Percentiles rank a stretch among this genome's conserved stretches.
Conservation (phyloP, 2,888 invertebrate genomes). For the Crocallis elinguaria region DNA sequence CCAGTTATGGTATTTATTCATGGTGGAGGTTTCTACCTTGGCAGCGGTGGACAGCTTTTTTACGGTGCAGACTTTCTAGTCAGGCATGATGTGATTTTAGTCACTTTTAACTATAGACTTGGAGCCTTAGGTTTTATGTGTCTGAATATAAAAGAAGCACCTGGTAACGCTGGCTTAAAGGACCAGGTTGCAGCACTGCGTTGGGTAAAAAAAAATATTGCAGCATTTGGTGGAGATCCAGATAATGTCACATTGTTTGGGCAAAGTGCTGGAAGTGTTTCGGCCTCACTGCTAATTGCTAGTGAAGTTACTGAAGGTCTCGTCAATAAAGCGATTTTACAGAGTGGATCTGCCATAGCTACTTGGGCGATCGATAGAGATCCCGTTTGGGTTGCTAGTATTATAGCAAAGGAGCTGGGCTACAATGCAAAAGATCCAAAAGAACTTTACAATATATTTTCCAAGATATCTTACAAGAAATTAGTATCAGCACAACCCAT, state of each 20-base stretch:
- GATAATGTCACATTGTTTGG: slow-evolving; percentile 76
- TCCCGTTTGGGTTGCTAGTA: slow-evolving; percentile 64
- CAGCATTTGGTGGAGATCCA: slow-evolving; percentile 73
- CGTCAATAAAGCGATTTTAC: slow-evolving; percentile 69
- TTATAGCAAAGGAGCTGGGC: slow-evolving; percentile 66
- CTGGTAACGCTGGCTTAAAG: slow-evolving; percentile 75
- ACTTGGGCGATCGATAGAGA: slow-evolving; percentile 72
- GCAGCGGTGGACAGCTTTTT: slow-evolving; percentile 69
- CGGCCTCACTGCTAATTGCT: slow-evolving; percentile 60
- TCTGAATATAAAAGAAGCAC: slow-evolving; percentile 71
- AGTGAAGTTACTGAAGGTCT: slow-evolving; percentile 64
- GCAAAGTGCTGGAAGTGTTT: slow-evolving; percentile 73
- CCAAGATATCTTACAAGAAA: slow-evolving; percentile 53
- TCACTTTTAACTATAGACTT: slow-evolving; percentile 75
- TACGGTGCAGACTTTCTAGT: slow-evolving; percentile 71
- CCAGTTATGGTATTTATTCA: slow-evolving; percentile 77
- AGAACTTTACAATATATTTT: slow-evolving; percentile 67
- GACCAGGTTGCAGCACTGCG: slow-evolving; percentile 74
- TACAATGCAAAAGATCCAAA: slow-evolving; percentile 61
- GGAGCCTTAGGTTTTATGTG: slow-evolving; percentile 72
- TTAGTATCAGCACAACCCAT: slow-evolving; percentile 53
- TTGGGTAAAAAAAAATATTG: slow-evolving; percentile 76
- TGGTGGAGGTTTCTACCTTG: slow-evolving; percentile 71
- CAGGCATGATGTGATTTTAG: slow-evolving; percentile 66
- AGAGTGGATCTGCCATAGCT: slow-evolving; percentile 69